These are phyloP conservation scores for Silurus aristotelis DNA, from an alignment of 2,797 vertebrate species.

Conservation along the genomic window DNA sequence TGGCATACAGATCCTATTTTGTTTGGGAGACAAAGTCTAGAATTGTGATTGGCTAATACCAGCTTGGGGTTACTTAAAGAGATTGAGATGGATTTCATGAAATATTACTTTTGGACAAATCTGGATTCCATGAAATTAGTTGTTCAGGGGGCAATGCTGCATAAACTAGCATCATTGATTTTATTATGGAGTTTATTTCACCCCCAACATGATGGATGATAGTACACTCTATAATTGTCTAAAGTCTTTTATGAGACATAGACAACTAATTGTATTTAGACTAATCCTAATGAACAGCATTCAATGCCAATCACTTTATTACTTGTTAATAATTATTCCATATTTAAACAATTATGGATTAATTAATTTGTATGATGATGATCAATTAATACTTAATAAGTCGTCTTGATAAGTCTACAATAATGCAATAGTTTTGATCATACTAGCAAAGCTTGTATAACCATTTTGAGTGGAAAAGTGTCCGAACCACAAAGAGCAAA, in stretches of 20 bases:
- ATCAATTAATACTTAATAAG: neutral
- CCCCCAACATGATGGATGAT: neutral
- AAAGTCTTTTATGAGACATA: neutral
- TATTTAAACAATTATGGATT: too few species aligned
- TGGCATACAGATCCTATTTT: neutral
- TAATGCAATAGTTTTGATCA: neutral
- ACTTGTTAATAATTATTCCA: too few species aligned
- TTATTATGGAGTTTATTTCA: neutral
- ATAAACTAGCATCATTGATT: neutral
- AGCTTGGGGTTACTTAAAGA: neutral
- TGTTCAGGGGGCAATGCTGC: neutral
- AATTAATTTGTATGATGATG: too few species aligned
- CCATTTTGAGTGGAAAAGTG: conserved; percentile 15
- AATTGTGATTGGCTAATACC: neutral
- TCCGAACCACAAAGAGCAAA: neutral
- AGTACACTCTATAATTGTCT: neutral
- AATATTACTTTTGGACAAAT: neutral
- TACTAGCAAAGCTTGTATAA: neutral
- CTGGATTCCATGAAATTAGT: neutral
- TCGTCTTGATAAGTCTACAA: too few species aligned
- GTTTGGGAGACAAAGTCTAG: neutral
- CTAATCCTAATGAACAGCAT: neutral
- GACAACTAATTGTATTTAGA: neutral
- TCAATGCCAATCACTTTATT: neutral
- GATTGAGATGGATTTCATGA: too few species aligned